These are phyloP conservation scores for Nestor notabilis DNA, from an alignment of 2,113 vertebrate genomes.

Conservation along the genomic window DNA sequence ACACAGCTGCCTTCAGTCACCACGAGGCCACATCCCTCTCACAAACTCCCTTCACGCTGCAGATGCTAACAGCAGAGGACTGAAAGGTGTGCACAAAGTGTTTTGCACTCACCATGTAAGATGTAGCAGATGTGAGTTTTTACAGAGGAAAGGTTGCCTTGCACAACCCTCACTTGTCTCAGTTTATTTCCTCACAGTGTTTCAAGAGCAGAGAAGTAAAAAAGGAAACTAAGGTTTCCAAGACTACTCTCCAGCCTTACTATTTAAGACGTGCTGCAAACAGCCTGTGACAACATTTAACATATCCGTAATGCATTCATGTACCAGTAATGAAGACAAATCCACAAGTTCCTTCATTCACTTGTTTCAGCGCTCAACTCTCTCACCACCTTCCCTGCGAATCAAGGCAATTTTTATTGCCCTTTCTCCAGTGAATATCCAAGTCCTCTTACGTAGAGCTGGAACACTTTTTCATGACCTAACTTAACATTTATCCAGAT, in stretches of 20 bases:
- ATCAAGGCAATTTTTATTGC: not conserved
- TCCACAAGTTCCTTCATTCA: not conserved
- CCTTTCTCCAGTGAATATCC: not conserved
- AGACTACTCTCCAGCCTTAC: not conserved
- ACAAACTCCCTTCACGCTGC: rapidly evolving
- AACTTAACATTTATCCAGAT: not conserved
- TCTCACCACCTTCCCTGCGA: not conserved
- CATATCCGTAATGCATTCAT: not conserved
- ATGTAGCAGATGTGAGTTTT: not conserved
- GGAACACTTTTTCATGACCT: not conserved
- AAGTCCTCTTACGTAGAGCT: not conserved
- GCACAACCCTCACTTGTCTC: not conserved
- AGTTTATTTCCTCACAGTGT: not conserved
- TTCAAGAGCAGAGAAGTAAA: not conserved
- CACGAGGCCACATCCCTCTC: rapidly evolving
- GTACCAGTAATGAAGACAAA: not conserved
- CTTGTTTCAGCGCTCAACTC: not conserved
- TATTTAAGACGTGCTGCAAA: not conserved
- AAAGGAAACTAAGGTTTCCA: conserved; percentile 1
- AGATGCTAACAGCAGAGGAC: not conserved
- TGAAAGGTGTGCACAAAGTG: not conserved
- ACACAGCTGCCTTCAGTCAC: not conserved
- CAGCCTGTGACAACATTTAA: not conserved
- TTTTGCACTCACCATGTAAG: not conserved
- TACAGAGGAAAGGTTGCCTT: not conserved